Evolutionary conservation across 1,140 invertebrate genomes (phyloP).

Genomic region (Coelopa frigida): DNA sequence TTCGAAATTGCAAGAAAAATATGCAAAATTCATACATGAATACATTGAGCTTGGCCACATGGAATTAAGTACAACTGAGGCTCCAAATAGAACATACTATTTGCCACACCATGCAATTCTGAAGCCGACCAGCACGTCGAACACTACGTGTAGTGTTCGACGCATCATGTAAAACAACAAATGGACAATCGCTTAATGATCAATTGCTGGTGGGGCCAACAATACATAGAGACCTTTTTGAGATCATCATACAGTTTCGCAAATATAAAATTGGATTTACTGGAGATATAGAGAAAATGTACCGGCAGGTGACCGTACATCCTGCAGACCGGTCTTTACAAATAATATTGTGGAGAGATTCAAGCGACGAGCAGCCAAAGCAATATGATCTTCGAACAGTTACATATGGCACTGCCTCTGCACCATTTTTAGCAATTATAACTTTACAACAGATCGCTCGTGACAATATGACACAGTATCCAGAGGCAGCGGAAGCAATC

Average conservation of each 20-base stretch:
- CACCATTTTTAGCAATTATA: slow-evolving; percentile 6
- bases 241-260: slow-evolving; percentile 31
- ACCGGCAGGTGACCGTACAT: slow-evolving; percentile 23
- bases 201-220: slow-evolving; percentile 26
- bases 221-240: slow-evolving; percentile 33
- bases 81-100: not conserved
- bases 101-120: slow-evolving; percentile 6
- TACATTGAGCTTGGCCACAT: not conserved
- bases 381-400: slow-evolving; percentile 3
- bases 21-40: slow-evolving; percentile 8
- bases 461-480: not conserved
- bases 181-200: slow-evolving; percentile 36
- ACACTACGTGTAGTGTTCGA: slow-evolving; percentile 33
- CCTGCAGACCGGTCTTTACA: slow-evolving; percentile 1
- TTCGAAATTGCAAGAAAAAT: not conserved
- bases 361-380: not conserved
- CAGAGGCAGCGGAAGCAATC: not conserved
- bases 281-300: slow-evolving; percentile 39
- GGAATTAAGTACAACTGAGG: not conserved
- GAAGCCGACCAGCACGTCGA: not conserved
- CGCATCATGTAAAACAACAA: slow-evolving; percentile 30
- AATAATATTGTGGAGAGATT: slow-evolving; percentile 6
- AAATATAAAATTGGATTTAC: slow-evolving; percentile 25
- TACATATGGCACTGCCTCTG: slow-evolving; percentile 7
- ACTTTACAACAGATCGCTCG: slow-evolving; percentile 4